Percentiles rank a stretch among this genome's conserved stretches.
These are phyloP conservation scores for Petroica traversi DNA, from an alignment of 2,113 vertebrate genomes.

Conservation along the genomic window DNA sequence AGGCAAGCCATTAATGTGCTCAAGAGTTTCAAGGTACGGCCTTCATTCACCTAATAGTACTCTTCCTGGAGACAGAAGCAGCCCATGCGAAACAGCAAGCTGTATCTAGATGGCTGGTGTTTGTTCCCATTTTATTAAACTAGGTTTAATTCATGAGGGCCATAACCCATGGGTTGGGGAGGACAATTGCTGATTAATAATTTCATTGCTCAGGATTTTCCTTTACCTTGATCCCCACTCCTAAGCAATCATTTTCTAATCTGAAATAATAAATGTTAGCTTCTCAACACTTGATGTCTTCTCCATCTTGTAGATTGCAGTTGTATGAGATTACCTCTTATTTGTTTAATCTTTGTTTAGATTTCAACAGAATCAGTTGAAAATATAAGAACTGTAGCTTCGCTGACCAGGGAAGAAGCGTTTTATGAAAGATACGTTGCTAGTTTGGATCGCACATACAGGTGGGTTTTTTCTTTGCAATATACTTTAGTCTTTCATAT, in stretches of 20 bases:
- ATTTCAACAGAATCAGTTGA: constrained; percentile 69
- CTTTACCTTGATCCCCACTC: neutral
- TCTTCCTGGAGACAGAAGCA: neutral
- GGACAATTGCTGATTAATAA: neutral
- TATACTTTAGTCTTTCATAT: neutral
- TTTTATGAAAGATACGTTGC: constrained; percentile 60
- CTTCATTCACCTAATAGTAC: neutral
- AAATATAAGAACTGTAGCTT: constrained; percentile 67
- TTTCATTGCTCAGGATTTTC: neutral
- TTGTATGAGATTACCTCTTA: neutral
- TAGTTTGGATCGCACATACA: constrained; percentile 57
- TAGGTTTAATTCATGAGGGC: neutral
- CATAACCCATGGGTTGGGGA: neutral
- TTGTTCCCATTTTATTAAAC: neutral
- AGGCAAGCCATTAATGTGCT: neutral
- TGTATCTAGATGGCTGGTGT: no score
- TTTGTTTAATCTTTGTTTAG: constrained; percentile 43
- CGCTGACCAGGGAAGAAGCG: constrained; percentile 61
- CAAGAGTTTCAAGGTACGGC: neutral
- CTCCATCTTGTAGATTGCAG: neutral
- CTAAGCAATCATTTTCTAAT: neutral
- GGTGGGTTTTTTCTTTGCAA: constrained; percentile 10
- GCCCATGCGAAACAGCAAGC: neutral
- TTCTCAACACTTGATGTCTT: no score
- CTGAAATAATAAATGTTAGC: neutral